Conservation (phyloP, 2,888 invertebrate genomes). For the Dicranocentrus wangi region DNA sequence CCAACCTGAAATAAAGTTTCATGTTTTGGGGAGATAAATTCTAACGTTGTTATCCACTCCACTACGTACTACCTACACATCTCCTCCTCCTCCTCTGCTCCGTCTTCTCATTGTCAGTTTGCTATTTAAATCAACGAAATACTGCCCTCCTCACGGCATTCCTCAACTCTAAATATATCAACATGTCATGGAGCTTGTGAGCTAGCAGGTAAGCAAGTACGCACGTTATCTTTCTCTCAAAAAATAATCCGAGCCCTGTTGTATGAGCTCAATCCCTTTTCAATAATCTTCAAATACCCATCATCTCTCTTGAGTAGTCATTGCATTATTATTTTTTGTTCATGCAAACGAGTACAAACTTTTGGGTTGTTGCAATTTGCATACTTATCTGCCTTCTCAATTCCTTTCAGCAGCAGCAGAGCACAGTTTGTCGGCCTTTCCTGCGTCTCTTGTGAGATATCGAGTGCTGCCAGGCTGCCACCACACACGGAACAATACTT, state of each 20-base stretch:
- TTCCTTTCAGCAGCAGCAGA: not conserved
- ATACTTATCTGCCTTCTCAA: slow-evolving; percentile 2
- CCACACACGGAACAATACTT: not conserved
- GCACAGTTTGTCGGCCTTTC: not conserved
- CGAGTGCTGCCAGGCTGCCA: not conserved
- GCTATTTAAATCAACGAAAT: not conserved
- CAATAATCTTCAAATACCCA: no score
- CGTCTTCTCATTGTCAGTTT: not conserved
- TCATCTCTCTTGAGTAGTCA: no score
- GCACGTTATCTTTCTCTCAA: no score
- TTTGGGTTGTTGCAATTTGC: slow-evolving; percentile 10
- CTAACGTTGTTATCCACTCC: no score
- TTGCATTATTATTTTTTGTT: not conserved
- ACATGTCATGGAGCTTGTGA: slow-evolving; percentile 39
- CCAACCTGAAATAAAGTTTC: not conserved
- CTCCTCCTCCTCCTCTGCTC: no score
- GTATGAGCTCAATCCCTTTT: no score
- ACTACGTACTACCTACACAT: no score
- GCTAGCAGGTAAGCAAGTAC: slow-evolving; percentile 32
- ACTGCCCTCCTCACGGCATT: not conserved
- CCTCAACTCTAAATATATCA: not conserved
- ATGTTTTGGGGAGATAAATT: not conserved
- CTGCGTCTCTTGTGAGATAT: not conserved
- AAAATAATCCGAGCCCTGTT: no score
- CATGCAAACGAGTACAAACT: not conserved